These are phyloP conservation scores for Cosmia pyralina DNA, from an alignment of 2,888 invertebrate species.

Conservation along the genomic window DNA sequence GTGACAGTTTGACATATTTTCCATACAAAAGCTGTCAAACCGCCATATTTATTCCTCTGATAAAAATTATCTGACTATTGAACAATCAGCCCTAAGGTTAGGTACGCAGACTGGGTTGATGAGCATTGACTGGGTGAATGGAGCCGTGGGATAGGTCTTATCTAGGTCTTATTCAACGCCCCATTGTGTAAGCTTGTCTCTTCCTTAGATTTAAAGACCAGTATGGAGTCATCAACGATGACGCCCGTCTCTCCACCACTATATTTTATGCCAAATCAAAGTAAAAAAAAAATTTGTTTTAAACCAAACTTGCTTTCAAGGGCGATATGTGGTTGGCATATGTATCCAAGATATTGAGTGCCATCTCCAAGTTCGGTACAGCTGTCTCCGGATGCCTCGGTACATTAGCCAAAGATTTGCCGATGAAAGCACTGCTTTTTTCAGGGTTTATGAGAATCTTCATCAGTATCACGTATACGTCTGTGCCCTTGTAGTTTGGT, in stretches of 20 bases:
- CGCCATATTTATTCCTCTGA: no score
- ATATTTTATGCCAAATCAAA: slow-evolving; percentile 3
- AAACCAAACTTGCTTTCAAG: slow-evolving; percentile 90
- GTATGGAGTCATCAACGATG: neutral
- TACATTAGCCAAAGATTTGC: slow-evolving; percentile 83
- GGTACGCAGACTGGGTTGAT: no score
- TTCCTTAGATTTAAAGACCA: neutral
- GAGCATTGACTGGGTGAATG: no score
- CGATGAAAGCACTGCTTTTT: slow-evolving; percentile 73
- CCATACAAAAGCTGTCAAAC: no score
- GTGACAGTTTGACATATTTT: no score
- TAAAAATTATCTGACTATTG: no score
- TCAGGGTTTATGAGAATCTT: slow-evolving; percentile 85
- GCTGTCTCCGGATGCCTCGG: slow-evolving; percentile 90
- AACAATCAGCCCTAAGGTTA: no score
- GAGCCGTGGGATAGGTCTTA: no score
- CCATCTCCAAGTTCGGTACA: slow-evolving; percentile 94
- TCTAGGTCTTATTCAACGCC: neutral
- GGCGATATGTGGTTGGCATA: slow-evolving; percentile 96
- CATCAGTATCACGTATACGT: slow-evolving; percentile 92
- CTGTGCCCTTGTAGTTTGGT: slow-evolving; percentile 76
- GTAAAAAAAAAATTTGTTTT: neutral
- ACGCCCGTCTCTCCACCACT: no score
- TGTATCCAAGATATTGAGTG: slow-evolving; percentile 94
- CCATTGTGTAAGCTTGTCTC: neutral